Conservation (phyloP, 2,888 invertebrate genomes). For the Ennomos fuscantarius region DNA sequence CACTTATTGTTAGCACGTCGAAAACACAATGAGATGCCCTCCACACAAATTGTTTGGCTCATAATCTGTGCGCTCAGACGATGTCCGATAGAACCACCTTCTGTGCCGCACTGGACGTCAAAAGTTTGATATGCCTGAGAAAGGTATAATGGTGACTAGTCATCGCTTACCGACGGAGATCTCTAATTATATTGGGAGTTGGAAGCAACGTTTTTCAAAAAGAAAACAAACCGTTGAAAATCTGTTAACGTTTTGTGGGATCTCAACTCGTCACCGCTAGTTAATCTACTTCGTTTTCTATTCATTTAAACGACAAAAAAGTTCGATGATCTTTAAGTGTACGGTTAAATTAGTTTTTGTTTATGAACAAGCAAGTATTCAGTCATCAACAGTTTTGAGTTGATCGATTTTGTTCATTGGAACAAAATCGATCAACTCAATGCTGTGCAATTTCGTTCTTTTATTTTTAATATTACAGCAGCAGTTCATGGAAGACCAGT, state of each 20-base stretch:
- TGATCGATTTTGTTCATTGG: constrained; percentile 56
- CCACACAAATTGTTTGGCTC: constrained; percentile 78
- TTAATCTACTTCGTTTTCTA: constrained; percentile 64
- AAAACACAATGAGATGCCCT: constrained; percentile 74
- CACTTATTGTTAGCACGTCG: constrained; percentile 81
- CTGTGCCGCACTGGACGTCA: constrained; percentile 60
- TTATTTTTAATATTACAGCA: constrained; percentile 42
- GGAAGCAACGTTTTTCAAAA: constrained; percentile 67
- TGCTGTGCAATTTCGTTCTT: constrained; percentile 55
- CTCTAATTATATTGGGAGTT: constrained; percentile 75
- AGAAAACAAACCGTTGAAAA: constrained; percentile 78
- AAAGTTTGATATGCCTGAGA: constrained; percentile 66
- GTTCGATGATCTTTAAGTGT: constrained; percentile 71
- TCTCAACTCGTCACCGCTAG: constrained; percentile 61
- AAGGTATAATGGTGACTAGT: constrained; percentile 73
- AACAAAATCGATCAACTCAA: too few relatives aligned
- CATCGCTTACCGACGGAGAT: constrained; percentile 72
- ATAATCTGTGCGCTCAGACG: constrained; percentile 72
- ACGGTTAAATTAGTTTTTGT: constrained; percentile 73
- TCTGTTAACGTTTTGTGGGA: constrained; percentile 77
- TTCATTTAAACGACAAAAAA: constrained; percentile 69
- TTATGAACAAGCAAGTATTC: constrained; percentile 60
- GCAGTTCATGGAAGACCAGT: constrained; percentile 4
- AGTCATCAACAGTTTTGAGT: constrained; percentile 48
- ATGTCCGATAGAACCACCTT: constrained; percentile 61